Conservation (phyloP, 2,888 invertebrate genomes). For the Spicauda simplicius region DNA sequence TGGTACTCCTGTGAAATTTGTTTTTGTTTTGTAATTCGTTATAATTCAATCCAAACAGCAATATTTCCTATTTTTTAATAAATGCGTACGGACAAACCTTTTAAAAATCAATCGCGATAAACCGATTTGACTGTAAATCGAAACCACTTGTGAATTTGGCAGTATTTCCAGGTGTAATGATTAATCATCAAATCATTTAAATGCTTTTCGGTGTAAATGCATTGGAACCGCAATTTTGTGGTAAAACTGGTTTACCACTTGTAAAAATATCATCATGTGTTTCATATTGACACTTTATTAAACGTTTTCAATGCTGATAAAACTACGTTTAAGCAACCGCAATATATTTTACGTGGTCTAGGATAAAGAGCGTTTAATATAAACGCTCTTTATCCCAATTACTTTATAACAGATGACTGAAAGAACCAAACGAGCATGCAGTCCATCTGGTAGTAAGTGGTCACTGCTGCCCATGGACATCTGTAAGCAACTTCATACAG, state of each 20-base stretch:
- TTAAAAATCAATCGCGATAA: slow-evolving; percentile 1
- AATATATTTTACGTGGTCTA: too few species aligned
- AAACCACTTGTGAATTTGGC: slow-evolving; percentile 20
- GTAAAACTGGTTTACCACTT: neutral
- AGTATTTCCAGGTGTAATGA: slow-evolving; percentile 6
- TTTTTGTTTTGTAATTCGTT: too few species aligned
- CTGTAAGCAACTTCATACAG: too few species aligned
- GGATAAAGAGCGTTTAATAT: too few species aligned
- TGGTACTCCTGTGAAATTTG: too few species aligned
- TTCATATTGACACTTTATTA: neutral
- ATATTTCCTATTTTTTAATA: neutral
- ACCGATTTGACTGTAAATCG: slow-evolving; percentile 10
- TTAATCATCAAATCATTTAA: slow-evolving; percentile 17
- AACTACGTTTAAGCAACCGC: neutral
- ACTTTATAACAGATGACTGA: too few species aligned
- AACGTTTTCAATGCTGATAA: neutral
- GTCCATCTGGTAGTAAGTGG: too few species aligned
- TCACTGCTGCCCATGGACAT: too few species aligned
- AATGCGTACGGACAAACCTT: neutral
- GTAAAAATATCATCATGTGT: slow-evolving; percentile 6
- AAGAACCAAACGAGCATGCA: too few species aligned
- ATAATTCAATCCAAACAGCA: too few species aligned
- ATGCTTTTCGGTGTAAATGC: slow-evolving; percentile 16
- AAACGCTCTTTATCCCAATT: too few species aligned
- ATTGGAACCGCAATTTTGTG: slow-evolving; percentile 5